Evolutionary conservation across 2,888 invertebrate species (phyloP), one percentile per base, ranked within the genome.

Genomic region (Yponomeuta sedellus): DNA sequence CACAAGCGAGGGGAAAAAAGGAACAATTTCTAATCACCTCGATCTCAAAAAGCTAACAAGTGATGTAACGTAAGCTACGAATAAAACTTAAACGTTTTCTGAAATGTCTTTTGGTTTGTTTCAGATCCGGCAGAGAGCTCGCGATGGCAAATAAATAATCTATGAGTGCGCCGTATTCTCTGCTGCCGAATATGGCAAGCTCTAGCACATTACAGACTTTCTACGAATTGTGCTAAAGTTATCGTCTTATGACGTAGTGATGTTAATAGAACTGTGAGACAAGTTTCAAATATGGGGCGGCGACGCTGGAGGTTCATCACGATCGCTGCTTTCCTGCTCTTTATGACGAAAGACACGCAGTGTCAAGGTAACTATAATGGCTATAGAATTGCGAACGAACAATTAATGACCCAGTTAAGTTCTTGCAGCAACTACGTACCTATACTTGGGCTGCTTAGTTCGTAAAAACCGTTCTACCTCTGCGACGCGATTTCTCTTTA

Each of bases 241-340:
- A 52, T 52, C 34, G 11, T 19, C 40, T 39, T 12, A 22, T 63
- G 63, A 63, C 44, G 44, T 63, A 64, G 64, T 57, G 57, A 64
- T 64, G 64, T 44, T 19, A 11, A 44, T 44, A 20, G 25, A 44
- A 64, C 64, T 64, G 56, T 64, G 56, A 57, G 58, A 34, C 39
- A 80, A 84, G 74, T 77, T 72, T 77, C 75, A 70, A 88, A 77
- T 77, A 91, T 91, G 90, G 87, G 84, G 71, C 82, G 90, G 71
- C 83, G 88, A 76, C 90, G 91, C 70, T 90, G 91, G 90, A 84
- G 87, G 77, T 77, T 86, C 73, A 79, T 88, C 70, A 84, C 85
- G 65, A 82, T 89, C 73, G 83, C 88, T 69, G 86, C 88, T 73
- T 83, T 86, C 76, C 81, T 89, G 76, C 78, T 91, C 72, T 82